Evolutionary conservation across 2,797 vertebrate species (phyloP).

Genomic region (Pristis pectinata): DNA sequence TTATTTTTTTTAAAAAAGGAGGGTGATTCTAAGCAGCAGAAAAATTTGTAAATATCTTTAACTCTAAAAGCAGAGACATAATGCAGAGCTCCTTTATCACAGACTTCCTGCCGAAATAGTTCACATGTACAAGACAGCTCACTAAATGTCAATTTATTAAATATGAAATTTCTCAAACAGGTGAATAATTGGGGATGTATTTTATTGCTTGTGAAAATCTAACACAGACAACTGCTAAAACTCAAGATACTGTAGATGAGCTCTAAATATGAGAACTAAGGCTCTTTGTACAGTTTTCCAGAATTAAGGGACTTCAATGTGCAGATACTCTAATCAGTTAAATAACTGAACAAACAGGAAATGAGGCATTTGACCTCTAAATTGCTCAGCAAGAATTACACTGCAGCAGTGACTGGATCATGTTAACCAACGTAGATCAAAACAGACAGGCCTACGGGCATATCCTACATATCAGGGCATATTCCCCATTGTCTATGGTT

Average conservation of each 20-base stretch:
- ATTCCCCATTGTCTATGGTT: background rate
- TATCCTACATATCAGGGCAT: background rate
- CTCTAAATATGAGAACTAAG: background rate
- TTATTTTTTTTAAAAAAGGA: conserved; percentile 71
- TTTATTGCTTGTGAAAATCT: background rate
- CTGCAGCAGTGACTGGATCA: background rate
- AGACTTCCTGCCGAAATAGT: conserved; percentile 9
- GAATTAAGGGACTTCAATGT: background rate
- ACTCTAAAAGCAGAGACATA: conserved; percentile 30
- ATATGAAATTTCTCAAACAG: background rate
- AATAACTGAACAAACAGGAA: background rate
- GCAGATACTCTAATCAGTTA: background rate
- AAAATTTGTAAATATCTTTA: conserved; percentile 33
- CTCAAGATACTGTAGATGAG: background rate
- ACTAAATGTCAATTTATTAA: background rate
- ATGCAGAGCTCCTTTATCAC: conserved; percentile 11
- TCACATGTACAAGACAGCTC: background rate
- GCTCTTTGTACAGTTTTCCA: background rate
- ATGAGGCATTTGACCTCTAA: background rate
- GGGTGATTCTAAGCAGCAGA: conserved; percentile 28
- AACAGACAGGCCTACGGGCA: background rate
- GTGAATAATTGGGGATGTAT: background rate
- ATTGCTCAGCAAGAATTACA: background rate
- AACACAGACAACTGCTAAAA: background rate
- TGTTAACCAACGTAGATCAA: background rate